phyloP scores from a whole-genome alignment of 2,888 invertebrate species.

The Rambutsinella grinnellia region DNA sequence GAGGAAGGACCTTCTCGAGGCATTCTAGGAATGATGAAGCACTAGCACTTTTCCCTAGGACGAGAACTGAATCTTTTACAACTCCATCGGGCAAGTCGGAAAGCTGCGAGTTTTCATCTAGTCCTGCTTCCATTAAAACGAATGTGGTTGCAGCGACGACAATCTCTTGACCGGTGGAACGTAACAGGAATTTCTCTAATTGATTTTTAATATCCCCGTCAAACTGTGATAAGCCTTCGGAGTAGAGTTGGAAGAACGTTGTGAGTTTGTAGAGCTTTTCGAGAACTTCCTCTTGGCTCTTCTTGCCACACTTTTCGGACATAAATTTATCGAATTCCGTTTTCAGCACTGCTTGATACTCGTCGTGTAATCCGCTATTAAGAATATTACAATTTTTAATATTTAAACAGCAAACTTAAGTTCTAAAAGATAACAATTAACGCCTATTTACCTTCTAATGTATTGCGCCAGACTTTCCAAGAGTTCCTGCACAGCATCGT shows the following conservation, averaged over 20 bases:
- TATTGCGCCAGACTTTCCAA: constrained; percentile 78
- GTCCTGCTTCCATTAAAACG: constrained; percentile 55
- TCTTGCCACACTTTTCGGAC: constrained; percentile 71
- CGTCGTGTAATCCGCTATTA: constrained; percentile 70
- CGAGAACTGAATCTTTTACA: constrained; percentile 47
- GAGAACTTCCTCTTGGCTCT: constrained; percentile 84
- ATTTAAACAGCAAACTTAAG: constrained; percentile 13
- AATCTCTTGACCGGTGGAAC: constrained; percentile 85
- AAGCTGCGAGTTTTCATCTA: constrained; percentile 53
- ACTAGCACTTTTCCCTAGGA: constrained; percentile 47
- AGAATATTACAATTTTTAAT: too few species aligned
- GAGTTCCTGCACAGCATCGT: constrained; percentile 79
- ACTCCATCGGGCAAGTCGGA: constrained; percentile 44
- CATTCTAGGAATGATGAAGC: constrained; percentile 41
- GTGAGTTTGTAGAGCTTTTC: constrained; percentile 84
- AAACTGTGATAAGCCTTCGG: constrained; percentile 78
- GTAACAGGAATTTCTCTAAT: constrained; percentile 85
- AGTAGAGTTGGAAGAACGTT: constrained; percentile 82
- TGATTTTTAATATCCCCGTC: constrained; percentile 75
- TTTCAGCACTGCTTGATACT: constrained; percentile 78
- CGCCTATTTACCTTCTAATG: constrained; percentile 75
- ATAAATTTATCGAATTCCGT: constrained; percentile 64
- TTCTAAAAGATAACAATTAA: constrained; percentile 19
- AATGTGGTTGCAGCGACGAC: constrained; percentile 49
- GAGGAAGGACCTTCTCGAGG: constrained; percentile 43